Conservation (phyloP, 2,113 vertebrate species). For the Malurus elegans region DNA sequence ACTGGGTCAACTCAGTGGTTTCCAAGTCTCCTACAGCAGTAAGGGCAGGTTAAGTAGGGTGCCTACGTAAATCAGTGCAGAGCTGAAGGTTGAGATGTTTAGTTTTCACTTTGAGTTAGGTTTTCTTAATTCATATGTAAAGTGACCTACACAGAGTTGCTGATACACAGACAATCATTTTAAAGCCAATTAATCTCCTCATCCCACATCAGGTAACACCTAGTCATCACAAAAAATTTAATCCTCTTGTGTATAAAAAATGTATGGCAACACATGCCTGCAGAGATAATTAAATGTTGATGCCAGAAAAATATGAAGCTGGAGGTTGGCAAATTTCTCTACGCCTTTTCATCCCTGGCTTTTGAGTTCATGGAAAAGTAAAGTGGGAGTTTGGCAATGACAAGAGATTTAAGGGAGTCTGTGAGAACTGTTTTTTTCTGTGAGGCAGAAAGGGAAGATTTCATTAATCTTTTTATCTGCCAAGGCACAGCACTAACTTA, state of each 20-base stretch:
- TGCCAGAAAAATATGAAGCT: slow-evolving; percentile 47
- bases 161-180: not conserved
- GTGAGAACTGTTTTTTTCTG: slow-evolving; percentile 21
- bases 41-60: not conserved
- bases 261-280: slow-evolving; percentile 14
- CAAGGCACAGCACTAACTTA: slow-evolving; percentile 65
- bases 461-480: slow-evolving; percentile 66
- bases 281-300: slow-evolving; percentile 46
- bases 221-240: slow-evolving; percentile 19
- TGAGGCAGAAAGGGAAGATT: slow-evolving; percentile 34
- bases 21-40: not conserved
- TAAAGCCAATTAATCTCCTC: not conserved
- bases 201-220: not conserved
- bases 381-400: slow-evolving; percentile 26
- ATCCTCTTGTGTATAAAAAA: slow-evolving; percentile 1
- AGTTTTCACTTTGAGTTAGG: not conserved
- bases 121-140: not conserved
- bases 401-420: slow-evolving; percentile 16
- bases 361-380: slow-evolving; percentile 19
- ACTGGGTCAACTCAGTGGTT: not conserved
- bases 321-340: slow-evolving; percentile 37
- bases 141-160: not conserved
- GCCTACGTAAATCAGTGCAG: not conserved
- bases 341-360: not conserved
- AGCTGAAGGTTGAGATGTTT: not conserved